Base-by-base conservation (phyloP, 2,888 invertebrate genomes). In the Patella caerulea region DNA sequence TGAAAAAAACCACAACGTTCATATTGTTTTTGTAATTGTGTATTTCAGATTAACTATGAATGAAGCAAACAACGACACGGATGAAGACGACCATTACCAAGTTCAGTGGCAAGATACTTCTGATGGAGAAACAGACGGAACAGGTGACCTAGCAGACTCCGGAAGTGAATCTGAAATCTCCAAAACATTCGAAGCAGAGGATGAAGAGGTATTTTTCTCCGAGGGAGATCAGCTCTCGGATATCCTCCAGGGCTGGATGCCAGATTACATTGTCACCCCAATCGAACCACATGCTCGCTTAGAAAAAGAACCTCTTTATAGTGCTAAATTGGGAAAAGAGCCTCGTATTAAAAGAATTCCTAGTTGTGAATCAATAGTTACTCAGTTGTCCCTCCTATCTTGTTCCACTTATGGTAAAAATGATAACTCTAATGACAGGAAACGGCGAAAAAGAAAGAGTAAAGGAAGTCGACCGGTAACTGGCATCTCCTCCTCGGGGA, bases 341-440 rank as follows among this genome's bases (percentile, higher is more conserved):
- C 79, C 76, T 3, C 70, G 71, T 15, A 75, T 87, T 34, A 75
- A 78, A 17, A 78, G 87, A 45, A 71, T 82, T 11, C 74, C 76
- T 14, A 88, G 88, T 75, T 79, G 81, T n/a, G 88, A 88, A 19
- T 88, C 87, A 15, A 80, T 87, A 15, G 77, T 75, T 12, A 88
- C 88, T 0, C 82, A 79, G 74, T 72, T 88, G 14, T 88, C 87
- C 1, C 78, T 88, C 5, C 80, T 88, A 45, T 24, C 24, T 19
- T 65, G 65, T 24, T 65, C 65, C 11, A 65, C 65, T 3, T 65
- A 77, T 75, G 71, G 72, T 75, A 52, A 29, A n/a, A 15, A 53
- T 17, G 17, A 15, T 11, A n/a, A 17, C 15, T 34, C 14, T 34
- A 19, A 17, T 45, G 54, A 72, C 24, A 24, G 59, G 52, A 52